Evolutionary conservation across 2,113 vertebrate genomes (phyloP), one percentile per base, ranked within the genome.

Genomic region (Solea senegalensis): DNA sequence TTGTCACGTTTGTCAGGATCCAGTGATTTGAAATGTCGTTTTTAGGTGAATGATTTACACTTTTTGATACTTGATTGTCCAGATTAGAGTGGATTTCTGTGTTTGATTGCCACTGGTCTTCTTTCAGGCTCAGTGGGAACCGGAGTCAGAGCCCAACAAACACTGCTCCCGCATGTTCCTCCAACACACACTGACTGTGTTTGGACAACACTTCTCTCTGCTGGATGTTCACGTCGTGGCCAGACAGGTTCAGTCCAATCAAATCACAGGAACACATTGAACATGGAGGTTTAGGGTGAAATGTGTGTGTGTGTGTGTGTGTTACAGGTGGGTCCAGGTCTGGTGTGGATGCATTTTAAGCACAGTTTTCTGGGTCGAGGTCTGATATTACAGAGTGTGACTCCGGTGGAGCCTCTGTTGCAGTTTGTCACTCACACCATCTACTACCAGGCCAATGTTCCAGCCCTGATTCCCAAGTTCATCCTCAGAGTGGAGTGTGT

Each of bases 341-440:
- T 96, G 15, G 94, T 96, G 45, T 94, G 92, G 49, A 70, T 95
- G 61, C 27, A 55, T 15, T 93, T 96, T n/a, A 49, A 93, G 4
- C 94, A 95, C 1, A 44, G 72, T 5, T 93, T 94, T 76, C 69
- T 96, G 75, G 95, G 95, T 8, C 79, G 28, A 0, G 95, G 95
- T 8, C 58, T 96, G 1, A 92, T 96, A 65, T 65, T 96, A 72
- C 95, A 95, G 10, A 92, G 81, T 0, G 92, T 95, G 76, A 96
- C 95, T 2, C 95, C 95, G 0, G 81, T 95, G 83, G 94, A 96
- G 73, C 94, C 95, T 1, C 89, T 96, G 55, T 76, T 96, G 75
- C 95, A 96, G 89, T 91, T 85, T 0, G 95, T 95, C 8, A 81
- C 92, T 6, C 95, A 96, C 88, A 92, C 79, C 50, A 94, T 96